phyloP scores from a whole-genome alignment of 2,113 vertebrate species.

The Cephalopterus ornatus region DNA sequence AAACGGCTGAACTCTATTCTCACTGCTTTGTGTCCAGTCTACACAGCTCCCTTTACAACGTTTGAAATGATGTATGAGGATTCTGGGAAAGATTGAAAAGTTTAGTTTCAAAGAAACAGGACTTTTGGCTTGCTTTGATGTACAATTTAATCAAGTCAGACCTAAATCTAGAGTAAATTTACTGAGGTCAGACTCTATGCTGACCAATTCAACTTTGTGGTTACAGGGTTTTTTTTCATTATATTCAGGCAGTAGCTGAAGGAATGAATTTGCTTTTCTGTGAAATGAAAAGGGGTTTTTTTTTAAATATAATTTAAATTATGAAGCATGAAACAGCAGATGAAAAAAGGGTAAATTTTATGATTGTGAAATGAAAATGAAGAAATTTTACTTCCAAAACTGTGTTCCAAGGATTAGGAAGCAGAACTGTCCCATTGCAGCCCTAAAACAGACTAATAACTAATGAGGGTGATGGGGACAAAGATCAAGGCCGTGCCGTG shows the following conservation, averaged over 20 bases:
- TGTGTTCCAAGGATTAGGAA: not conserved
- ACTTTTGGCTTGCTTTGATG: not conserved
- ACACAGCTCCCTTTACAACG: not conserved
- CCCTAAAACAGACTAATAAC: not conserved
- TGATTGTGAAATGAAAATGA: not conserved
- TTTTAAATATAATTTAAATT: not conserved
- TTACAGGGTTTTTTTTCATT: not conserved
- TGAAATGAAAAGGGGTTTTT: not conserved
- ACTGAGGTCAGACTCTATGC: not conserved
- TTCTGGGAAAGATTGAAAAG: not conserved
- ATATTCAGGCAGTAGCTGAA: not conserved
- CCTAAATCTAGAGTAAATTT: not conserved
- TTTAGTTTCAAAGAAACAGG: not conserved
- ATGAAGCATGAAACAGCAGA: not conserved
- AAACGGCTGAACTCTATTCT: not conserved
- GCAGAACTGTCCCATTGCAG: not conserved
- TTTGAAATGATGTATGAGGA: not conserved
- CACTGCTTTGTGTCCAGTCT: not conserved
- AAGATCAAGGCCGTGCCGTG: rapidly evolving
- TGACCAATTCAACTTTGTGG: not conserved
- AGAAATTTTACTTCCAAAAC: not conserved
- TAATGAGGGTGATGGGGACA: not conserved
- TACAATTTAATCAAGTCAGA: not conserved
- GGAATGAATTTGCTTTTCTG: not conserved
- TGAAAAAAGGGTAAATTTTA: not conserved